Evolutionary conservation across 1,140 invertebrate species (phyloP).

Genomic region (Triops longicaudatus): DNA sequence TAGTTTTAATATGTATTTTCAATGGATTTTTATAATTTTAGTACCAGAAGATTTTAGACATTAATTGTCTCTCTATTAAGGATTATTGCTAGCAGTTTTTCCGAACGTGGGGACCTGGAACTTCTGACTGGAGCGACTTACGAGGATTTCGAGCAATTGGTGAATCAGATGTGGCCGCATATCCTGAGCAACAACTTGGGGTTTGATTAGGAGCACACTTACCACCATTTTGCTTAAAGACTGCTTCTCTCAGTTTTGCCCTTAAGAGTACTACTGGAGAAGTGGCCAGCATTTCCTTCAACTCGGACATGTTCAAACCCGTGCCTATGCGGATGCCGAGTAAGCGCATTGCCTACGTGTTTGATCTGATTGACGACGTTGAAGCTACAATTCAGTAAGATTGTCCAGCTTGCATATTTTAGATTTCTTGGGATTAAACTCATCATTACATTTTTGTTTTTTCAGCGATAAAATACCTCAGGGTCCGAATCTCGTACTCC

Average conservation of each 20-base stretch:
- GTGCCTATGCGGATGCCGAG: conserved; percentile 13
- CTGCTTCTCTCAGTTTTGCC: conserved; percentile 10
- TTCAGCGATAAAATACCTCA: conserved; percentile 21
- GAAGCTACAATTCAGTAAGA: conserved; percentile 60
- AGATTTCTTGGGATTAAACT: too few relatives aligned
- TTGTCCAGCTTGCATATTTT: conserved; percentile 50
- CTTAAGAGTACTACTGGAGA: neutral
- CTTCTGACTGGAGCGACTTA: conserved; percentile 55
- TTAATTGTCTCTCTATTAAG: too few relatives aligned
- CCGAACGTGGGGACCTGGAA: conserved; percentile 72
- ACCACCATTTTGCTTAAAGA: neutral
- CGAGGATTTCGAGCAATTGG: conserved; percentile 55
- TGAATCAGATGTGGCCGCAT: conserved; percentile 55
- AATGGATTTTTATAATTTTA: too few relatives aligned
- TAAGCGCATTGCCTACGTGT: conserved; percentile 56
- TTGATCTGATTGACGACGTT: conserved; percentile 66
- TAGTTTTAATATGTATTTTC: too few relatives aligned
- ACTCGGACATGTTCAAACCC: conserved; percentile 8
- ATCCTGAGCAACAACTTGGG: conserved; percentile 53
- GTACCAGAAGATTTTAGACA: too few relatives aligned
- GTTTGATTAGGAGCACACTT: conserved; percentile 29
- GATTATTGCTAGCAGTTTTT: conserved; percentile 72
- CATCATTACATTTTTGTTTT: too few relatives aligned
- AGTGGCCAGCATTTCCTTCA: conserved; percentile 19
- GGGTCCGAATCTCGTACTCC: conserved; percentile 15